These are phyloP conservation scores for Amia ocellicauda DNA, from an alignment of 2,113 vertebrate species.

Conservation along the genomic window DNA sequence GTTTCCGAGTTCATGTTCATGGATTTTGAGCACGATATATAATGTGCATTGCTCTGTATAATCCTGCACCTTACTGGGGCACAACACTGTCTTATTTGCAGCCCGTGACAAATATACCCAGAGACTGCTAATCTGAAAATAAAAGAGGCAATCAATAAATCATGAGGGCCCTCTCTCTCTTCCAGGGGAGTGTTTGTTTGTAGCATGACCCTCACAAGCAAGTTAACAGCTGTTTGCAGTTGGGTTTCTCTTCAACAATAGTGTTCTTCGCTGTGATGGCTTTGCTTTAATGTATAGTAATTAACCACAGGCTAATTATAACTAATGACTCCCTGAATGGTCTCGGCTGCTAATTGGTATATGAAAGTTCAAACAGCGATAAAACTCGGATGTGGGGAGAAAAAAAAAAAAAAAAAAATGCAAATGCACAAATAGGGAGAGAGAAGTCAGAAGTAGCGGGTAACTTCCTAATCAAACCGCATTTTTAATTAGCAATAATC, in stretches of 20 bases:
- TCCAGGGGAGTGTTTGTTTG: conserved; percentile 49
- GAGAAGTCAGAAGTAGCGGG: conserved; percentile 51
- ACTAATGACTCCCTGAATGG: conserved; percentile 83
- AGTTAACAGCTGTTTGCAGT: conserved; percentile 62
- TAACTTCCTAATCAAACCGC: conserved; percentile 73
- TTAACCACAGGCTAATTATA: conserved; percentile 88
- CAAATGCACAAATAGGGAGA: conserved; percentile 58
- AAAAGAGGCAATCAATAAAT: conserved; percentile 44
- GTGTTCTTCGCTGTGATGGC: conserved; percentile 57
- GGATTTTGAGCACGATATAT: too few species aligned
- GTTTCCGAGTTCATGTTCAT: too few species aligned
- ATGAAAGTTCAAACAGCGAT: conserved; percentile 43
- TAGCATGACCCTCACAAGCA: conserved; percentile 44
- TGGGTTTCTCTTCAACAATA: conserved; percentile 28
- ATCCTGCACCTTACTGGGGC: neutral
- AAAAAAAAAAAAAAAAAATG: conserved; percentile 55
- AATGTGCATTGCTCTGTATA: too few species aligned
- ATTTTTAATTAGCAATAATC: conserved; percentile 96
- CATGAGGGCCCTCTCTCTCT: conserved; percentile 26
- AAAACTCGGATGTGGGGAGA: conserved; percentile 36
- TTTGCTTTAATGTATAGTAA: conserved; percentile 78
- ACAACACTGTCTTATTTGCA: neutral
- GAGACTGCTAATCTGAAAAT: conserved; percentile 32
- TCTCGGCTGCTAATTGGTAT: conserved; percentile 76
- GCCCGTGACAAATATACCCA: neutral